A percentile compares a stretch with the other conserved stretches of the same genome.
Evolutionary conservation across 2,888 invertebrate genomes (phyloP).

Genomic region (Tribolium freemani): DNA sequence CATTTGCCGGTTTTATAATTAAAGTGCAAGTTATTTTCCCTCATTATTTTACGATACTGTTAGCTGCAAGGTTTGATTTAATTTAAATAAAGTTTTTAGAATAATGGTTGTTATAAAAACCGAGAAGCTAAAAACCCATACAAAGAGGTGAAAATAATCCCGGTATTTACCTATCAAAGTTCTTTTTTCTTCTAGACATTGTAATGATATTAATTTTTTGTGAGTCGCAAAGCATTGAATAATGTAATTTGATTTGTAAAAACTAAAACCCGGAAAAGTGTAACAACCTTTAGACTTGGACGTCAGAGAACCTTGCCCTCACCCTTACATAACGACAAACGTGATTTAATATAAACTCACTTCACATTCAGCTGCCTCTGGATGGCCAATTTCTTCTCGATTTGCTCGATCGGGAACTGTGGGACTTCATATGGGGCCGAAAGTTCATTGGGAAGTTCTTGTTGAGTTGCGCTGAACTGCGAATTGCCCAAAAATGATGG

Average conservation of each 20-base stretch:
- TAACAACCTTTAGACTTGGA: neutral
- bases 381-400: constrained; percentile 91
- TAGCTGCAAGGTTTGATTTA: no score
- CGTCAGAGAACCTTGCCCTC: no score
- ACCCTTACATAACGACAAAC: no score
- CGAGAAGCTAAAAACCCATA: no score
- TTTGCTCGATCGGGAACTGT: constrained; percentile 98
- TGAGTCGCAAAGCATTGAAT: no score
- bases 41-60: neutral
- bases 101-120: no score
- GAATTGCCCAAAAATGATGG: constrained; percentile 72
- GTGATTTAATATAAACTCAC: constrained; percentile 73
- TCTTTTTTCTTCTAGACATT: no score
- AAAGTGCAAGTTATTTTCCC: neutral
- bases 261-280: neutral
- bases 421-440: constrained; percentile 98
- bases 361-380: constrained; percentile 90
- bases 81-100: no score
- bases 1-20: neutral
- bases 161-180: no score
- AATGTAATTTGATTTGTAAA: no score
- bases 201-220: no score
- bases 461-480: constrained; percentile 69
- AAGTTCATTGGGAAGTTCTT: constrained; percentile 84
- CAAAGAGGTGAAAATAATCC: no score